Evolutionary conservation across 2,113 vertebrate genomes (phyloP).

Genomic region (Catharus fuscescens): DNA sequence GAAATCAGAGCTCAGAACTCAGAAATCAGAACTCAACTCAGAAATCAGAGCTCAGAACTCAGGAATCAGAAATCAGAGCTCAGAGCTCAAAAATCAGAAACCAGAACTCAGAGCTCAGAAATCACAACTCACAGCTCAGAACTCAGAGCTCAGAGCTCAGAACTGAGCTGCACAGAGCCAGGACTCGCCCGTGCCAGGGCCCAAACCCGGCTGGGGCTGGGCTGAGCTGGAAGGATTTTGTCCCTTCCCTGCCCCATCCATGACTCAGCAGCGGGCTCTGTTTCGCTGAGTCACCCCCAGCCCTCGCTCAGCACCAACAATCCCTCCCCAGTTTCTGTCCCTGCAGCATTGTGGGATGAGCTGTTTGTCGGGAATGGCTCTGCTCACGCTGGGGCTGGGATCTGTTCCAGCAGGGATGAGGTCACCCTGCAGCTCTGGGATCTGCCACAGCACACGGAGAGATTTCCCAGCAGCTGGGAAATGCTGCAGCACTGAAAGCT

Average conservation of each 20-base stretch:
- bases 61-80: too few relatives aligned
- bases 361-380: rapidly evolving
- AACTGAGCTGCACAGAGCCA: rapidly evolving
- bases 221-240: too few relatives aligned
- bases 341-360: neutral
- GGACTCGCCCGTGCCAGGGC: neutral
- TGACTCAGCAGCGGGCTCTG: neutral
- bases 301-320: neutral
- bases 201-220: neutral
- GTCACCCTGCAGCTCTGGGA: neutral
- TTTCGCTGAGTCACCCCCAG: neutral
- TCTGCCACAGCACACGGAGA: neutral
- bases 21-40: too few relatives aligned
- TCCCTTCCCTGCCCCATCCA: too few relatives aligned
- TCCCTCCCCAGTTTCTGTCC: neutral
- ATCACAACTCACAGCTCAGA: too few relatives aligned
- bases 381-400: rapidly evolving
- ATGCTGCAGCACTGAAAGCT: rapidly evolving
- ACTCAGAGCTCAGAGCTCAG: too few relatives aligned
- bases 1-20: too few relatives aligned
- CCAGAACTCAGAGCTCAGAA: too few relatives aligned
- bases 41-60: too few relatives aligned
- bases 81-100: too few relatives aligned
- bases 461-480: neutral
- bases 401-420: neutral